Evolutionary conservation across 37 sponge, comb jelly and placozoan species (phyloP).

Genomic region (Petrosia ficiformis): DNA sequence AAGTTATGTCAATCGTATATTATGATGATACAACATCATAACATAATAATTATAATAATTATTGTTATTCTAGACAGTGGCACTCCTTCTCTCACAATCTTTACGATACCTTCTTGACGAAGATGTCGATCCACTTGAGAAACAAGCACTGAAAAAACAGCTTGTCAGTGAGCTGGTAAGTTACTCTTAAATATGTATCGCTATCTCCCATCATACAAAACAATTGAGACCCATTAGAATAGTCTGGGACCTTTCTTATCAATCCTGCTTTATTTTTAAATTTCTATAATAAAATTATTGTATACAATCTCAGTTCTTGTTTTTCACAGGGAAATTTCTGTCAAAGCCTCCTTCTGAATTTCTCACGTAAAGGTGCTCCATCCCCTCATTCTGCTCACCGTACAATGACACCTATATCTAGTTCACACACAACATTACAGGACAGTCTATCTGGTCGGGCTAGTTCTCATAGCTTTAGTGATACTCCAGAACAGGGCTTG

Average conservation of each 20-base stretch:
- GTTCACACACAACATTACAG: neutral
- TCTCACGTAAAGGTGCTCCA: slow-evolving; percentile 46
- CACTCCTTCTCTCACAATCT: slow-evolving; percentile 54
- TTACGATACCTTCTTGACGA: slow-evolving; percentile 25
- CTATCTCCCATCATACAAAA: too few relatives aligned
- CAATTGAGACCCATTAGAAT: too few relatives aligned
- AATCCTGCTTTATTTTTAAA: too few relatives aligned
- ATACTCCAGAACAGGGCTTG: slow-evolving; percentile 48
- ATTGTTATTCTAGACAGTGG: neutral
- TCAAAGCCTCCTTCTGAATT: slow-evolving; percentile 23
- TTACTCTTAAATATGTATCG: neutral
- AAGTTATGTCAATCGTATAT: neutral
- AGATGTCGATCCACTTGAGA: slow-evolving; percentile 24
- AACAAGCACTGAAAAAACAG: slow-evolving; percentile 55
- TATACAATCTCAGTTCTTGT: neutral
- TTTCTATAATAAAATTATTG: neutral
- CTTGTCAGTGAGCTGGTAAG: slow-evolving; percentile 74
- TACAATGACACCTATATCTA: slow-evolving; percentile 11
- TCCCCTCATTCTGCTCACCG: slow-evolving; percentile 16
- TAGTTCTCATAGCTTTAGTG: slow-evolving; percentile 35
- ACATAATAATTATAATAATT: neutral
- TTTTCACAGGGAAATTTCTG: slow-evolving; percentile 44
- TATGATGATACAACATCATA: neutral
- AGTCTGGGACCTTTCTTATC: too few relatives aligned
- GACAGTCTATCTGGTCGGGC: slow-evolving; percentile 16